phyloP scores from a whole-genome alignment of 1,140 invertebrate species.

The Nephila pilipes region DNA sequence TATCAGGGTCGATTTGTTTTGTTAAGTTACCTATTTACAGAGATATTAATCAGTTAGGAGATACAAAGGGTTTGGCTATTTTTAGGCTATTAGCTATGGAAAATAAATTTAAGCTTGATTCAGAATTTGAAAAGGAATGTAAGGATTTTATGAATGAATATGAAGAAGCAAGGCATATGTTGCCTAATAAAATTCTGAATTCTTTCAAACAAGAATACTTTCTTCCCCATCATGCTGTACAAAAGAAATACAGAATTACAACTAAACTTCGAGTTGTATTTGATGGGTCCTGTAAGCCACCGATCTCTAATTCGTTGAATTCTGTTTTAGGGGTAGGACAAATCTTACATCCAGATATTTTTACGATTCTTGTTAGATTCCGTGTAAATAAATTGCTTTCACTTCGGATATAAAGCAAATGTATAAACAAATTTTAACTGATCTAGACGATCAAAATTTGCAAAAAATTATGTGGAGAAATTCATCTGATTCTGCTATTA shows the following conservation, averaged over 20 bases:
- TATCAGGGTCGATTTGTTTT: no score
- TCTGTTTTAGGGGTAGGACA: no score
- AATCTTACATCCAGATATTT: not conserved
- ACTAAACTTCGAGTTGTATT: no score
- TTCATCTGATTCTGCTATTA: not conserved
- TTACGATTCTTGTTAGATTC: not conserved
- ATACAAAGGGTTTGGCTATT: not conserved
- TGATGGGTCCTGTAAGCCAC: no score
- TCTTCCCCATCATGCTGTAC: not conserved
- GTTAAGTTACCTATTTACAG: no score
- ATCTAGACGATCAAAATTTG: not conserved
- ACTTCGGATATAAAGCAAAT: not conserved
- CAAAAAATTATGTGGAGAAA: not conserved
- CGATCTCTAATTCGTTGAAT: not conserved
- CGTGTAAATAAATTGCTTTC: not conserved
- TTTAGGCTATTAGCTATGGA: not conserved
- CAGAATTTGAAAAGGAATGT: no score
- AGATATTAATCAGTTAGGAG: no score
- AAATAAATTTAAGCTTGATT: not conserved
- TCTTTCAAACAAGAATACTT: not conserved
- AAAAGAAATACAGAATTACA: no score
- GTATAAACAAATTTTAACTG: slow-evolving; percentile 11
- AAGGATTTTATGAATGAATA: no score
- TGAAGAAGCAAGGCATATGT: no score
- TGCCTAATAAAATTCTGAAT: not conserved